phyloP scores from a whole-genome alignment of 1,140 invertebrate species.

The Apis dorsata region DNA sequence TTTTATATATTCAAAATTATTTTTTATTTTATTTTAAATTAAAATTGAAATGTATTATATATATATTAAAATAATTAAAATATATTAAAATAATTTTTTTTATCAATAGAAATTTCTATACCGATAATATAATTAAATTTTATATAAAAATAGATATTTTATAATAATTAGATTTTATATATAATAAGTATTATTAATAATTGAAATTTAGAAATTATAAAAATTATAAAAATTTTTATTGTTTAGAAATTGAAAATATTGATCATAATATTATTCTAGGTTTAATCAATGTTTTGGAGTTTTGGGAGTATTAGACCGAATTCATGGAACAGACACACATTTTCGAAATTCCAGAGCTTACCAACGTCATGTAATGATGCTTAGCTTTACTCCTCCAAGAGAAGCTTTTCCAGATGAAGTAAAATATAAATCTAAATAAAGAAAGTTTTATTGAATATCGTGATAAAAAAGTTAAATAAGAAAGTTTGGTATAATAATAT shows the following conservation, averaged over 20 bases:
- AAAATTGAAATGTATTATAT: background rate
- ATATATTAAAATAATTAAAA: background rate
- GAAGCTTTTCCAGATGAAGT: slow-evolving; percentile 87
- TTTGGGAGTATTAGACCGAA: slow-evolving; percentile 89
- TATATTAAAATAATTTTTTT: background rate
- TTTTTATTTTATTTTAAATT: background rate
- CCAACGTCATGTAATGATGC: slow-evolving; percentile 88
- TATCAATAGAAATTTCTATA: background rate
- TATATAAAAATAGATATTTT: too few relatives aligned
- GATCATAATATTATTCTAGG: slow-evolving; percentile 76
- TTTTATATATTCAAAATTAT: background rate
- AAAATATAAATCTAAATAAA: slow-evolving; percentile 74
- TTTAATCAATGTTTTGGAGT: slow-evolving; percentile 94
- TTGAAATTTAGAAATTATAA: background rate
- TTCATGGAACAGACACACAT: slow-evolving; percentile 91
- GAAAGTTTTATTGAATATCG: background rate
- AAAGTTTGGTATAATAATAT: slow-evolving; percentile 29
- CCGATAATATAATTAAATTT: background rate
- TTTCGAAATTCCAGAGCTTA: slow-evolving; percentile 89
- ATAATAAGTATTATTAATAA: background rate
- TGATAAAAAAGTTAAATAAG: slow-evolving; percentile 17
- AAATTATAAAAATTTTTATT: background rate
- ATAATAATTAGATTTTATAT: background rate
- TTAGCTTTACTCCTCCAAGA: slow-evolving; percentile 88
- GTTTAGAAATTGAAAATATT: slow-evolving; percentile 5